Percentiles rank a stretch among this genome's conserved stretches.
Conservation (phyloP, 2,113 vertebrate genomes). For the Muscicapa adusta region DNA sequence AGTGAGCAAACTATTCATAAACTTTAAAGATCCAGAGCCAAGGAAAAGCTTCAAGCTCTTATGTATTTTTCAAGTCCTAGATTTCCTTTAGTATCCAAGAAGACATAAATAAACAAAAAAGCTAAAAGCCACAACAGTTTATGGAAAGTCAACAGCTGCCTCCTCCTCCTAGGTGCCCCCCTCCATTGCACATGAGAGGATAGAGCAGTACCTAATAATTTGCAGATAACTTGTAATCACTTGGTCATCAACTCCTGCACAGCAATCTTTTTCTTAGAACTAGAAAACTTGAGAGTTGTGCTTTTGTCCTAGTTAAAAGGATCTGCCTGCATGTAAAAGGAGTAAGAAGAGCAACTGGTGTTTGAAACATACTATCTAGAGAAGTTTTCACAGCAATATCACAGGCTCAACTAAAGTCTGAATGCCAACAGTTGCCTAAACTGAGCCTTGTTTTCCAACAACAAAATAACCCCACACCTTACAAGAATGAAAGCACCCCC, state of each 20-base stretch:
- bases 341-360: not conserved
- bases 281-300: not conserved
- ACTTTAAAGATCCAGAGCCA: not conserved
- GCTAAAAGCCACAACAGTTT: not conserved
- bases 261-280: not conserved
- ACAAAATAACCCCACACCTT: accelerated
- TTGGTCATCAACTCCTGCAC: not conserved
- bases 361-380: not conserved
- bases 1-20: not conserved
- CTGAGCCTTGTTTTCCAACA: not conserved
- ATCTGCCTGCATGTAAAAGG: not conserved
- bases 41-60: not conserved
- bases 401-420: not conserved
- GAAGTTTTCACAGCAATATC: not conserved
- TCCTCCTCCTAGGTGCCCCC: not conserved
- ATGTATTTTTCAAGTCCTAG: not conserved
- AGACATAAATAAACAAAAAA: not conserved
- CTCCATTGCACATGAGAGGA: not conserved
- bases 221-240: not conserved
- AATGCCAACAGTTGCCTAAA: not conserved
- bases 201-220: not conserved
- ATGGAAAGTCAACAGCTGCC: not conserved
- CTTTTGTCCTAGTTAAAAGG: not conserved
- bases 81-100: not conserved
- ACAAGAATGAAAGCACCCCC: not conserved